Evolutionary conservation across 2,888 invertebrate species (phyloP).

Genomic region (Sussaba pulchella): DNA sequence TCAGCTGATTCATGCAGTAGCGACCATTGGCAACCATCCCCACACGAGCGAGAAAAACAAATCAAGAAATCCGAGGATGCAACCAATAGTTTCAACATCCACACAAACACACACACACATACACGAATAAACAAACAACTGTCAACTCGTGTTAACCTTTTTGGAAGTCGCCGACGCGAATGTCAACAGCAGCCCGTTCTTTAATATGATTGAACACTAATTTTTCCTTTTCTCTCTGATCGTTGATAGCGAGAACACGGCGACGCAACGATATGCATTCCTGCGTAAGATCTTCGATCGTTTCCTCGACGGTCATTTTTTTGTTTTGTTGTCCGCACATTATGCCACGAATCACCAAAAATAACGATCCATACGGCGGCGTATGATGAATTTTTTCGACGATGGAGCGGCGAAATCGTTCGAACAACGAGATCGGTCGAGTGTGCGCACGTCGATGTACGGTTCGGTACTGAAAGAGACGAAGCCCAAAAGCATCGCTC

Average conservation of each 20-base stretch:
- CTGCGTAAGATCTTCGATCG: slow-evolving; percentile 83
- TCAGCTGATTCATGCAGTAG: not conserved
- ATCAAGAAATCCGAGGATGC: slow-evolving; percentile 40
- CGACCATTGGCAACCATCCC: not conserved
- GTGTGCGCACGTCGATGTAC: slow-evolving; percentile 2
- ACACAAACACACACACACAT: no score
- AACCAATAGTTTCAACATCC: not conserved
- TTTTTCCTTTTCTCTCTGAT: slow-evolving; percentile 84
- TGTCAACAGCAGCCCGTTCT: slow-evolving; percentile 78
- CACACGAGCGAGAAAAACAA: not conserved
- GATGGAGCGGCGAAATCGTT: slow-evolving; percentile 1
- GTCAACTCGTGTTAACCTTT: slow-evolving; percentile 76
- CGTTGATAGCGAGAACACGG: slow-evolving; percentile 81
- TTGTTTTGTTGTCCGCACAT: slow-evolving; percentile 70
- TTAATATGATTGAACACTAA: slow-evolving; percentile 87
- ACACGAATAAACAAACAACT: slow-evolving; percentile 7
- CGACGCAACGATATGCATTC: slow-evolving; percentile 87
- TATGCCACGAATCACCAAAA: slow-evolving; percentile 38
- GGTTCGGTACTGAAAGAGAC: slow-evolving; percentile 20
- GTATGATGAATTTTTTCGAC: slow-evolving; percentile 4
- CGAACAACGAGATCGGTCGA: slow-evolving; percentile 11
- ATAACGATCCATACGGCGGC: slow-evolving; percentile 17
- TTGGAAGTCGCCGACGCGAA: slow-evolving; percentile 78
- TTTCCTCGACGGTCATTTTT: slow-evolving; percentile 78
- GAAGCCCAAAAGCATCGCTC: not conserved